Conservation (phyloP, 2,888 invertebrate genomes). For the Ashinkailepas kermadecensis region DNA sequence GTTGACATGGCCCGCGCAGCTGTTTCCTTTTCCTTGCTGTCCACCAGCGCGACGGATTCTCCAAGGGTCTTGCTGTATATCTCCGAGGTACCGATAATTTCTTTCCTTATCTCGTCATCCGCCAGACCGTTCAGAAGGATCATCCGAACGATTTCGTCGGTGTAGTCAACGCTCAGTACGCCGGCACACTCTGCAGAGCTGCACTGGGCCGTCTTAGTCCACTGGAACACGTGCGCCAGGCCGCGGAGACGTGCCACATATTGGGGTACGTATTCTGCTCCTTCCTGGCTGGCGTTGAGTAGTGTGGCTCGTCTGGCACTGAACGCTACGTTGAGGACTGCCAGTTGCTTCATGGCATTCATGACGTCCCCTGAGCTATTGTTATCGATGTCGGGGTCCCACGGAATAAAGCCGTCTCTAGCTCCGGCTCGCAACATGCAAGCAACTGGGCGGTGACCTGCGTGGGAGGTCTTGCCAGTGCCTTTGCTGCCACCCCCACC, state of each 20-base stretch:
- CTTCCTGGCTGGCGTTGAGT: not conserved
- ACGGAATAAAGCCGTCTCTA: constrained; percentile 23
- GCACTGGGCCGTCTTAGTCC: not conserved
- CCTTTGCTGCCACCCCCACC: not conserved
- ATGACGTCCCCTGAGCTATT: constrained; percentile 5
- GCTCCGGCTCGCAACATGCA: constrained; percentile 24
- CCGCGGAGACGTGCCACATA: not conserved
- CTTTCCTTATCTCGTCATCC: too few species aligned
- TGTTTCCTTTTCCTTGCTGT: too few species aligned
- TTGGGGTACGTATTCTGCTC: not conserved
- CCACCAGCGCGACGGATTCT: too few species aligned
- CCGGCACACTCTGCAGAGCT: too few species aligned
- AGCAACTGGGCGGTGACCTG: constrained; percentile 23
- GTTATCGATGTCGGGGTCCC: constrained; percentile 18
- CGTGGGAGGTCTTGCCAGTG: not conserved
- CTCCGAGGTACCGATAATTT: too few species aligned
- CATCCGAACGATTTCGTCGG: not conserved
- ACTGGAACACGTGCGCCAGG: not conserved
- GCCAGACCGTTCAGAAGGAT: not conserved
- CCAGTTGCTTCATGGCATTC: constrained; percentile 12
- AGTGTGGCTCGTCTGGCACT: not conserved
- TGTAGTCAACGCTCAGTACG: not conserved
- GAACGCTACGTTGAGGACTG: not conserved
- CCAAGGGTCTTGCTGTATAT: too few species aligned
- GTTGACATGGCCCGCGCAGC: too few species aligned